Base-by-base conservation (phyloP, 2,888 invertebrate genomes). In the Drosophila limbata region DNA sequence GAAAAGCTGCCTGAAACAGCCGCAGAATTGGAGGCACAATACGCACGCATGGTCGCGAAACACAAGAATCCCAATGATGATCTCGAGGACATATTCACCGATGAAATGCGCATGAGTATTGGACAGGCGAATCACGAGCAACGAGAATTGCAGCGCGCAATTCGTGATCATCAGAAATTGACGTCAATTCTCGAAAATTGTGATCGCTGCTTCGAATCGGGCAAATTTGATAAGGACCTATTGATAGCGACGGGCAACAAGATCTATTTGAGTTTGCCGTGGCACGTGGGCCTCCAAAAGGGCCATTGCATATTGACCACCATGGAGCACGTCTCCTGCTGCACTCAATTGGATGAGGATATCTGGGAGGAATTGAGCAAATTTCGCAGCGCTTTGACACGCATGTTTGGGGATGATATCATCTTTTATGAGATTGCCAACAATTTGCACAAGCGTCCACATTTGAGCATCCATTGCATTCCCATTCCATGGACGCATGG, bases 371-470 rank as follows among this genome's bases (percentile, higher is more conserved):
- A 98, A 93, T 94, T 99, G 67, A 94, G 95, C 93, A 87, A 89
- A 17, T 96, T 96, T 89, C 94, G 97, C 53, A 96, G 95, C 92
- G 94, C 96, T 0, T 92, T 99, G 10, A 96, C 96, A 0, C 94
- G 94, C 66, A 95, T 98, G 94, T 99, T 96, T 92, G 37, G 93
- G 55, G 94, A 96, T 90, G 97, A 97, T 93, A 95, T 96, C 8
- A 94, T 99, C 2, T 98, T 99, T 92, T 97, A 97, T 93, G 99
- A 99, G 94, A 96, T 96, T 9, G 97, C 97, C 4, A 95, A 95
- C 84, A 94, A 94, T 87, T 93, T 97, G 25, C 94, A 96, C 70
- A 94, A 94, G 81, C 95, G 95, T 81, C 96, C 97, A 0, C 99
- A 99, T 91, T 95, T 98, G 95, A 94, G 94, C 42, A 94, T 99